Base-by-base conservation (phyloP, 1,140 invertebrate genomes). In the Brachionus manjavacas region DNA sequence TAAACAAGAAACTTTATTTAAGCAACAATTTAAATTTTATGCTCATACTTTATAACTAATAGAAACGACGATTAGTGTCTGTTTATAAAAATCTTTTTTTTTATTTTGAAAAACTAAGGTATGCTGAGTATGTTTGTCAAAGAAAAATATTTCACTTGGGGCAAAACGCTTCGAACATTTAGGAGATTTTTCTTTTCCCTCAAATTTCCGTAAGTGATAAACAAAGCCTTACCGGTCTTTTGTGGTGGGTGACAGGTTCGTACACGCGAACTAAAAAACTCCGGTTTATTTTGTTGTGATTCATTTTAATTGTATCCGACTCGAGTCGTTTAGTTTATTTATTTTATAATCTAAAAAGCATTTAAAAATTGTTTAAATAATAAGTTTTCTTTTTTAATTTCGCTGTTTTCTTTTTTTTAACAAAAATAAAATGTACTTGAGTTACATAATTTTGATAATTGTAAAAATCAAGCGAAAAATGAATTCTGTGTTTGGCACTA, bases 11-110 rank as follows among this genome's bases (percentile, higher is more conserved):
- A 68, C 39, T 68, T 68, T 3, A 28, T 68, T n/a, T 31, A 28
- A 23, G 12, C 31, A 68, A 31, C 31, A 14, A 31, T 68, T 35
- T 68, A 31, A 31, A 68, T 68, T 68, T 31, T 68, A 72, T 41
- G 3, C 68, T 72, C 39, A 41, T 72, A 28, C 23, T 68, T 39
- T 20, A 72, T 72, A 41, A 41, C 68, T 72, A 72, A 39, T 72
- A 72, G 68, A 72, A 72, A 72, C 68, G 31, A 35, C 31, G 68
- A 39, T 72, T 72, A 72, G 68, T 20, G 39, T 72, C 68, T 72
- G 68, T 72, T 72, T 72, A 72, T 72, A 72, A 3, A 72, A 39
- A 72, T 72, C 68, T 20, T 39, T 72, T 72, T 72, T 55, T 55
- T 60, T 20, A 23, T 72, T 39, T 20, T 39, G n/a, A 39, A 39